Evolutionary conservation across 2,113 vertebrate species (phyloP), one percentile per base, ranked within the genome.

Genomic region (Cardinalis cardinalis): DNA sequence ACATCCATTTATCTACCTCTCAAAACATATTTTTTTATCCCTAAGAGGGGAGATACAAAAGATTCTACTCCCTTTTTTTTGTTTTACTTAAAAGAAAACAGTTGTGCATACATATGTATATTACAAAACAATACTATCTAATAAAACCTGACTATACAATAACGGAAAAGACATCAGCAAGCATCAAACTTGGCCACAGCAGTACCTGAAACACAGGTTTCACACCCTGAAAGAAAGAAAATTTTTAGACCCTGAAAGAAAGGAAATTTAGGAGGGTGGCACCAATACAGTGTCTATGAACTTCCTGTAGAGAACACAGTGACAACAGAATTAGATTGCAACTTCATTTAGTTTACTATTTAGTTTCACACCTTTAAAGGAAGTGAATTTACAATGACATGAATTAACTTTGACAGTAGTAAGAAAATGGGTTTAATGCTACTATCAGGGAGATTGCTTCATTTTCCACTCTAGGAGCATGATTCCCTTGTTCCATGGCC

Each of bases 331-430:
- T 86, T 87, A 49, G 25, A 74, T 10, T 56, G 31, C 4, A 68
- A 32, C 41, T 68, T 74, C 15, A 44, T 52, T 52, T 71, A 56
- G 44, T 90, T 81, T 78, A 92, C 43, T 87, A 5, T 77, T 88
- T 78, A 21, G 19, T 71, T 87, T 92, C 52, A 74, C 80, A 88
- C 44, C 40, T 92, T 88, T 74, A 71, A 84, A 68, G 25, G 18
- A 90, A 74, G 12, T 34, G 25, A 78, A 84, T 87, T 71, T 93
- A 66, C 25, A 68, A 23, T 0, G 0, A 81, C 40, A 36, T 87
- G 65, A 92, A 88, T 86, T 74, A 93, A 20, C 18, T 88, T 32
- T 74, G 52, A 36, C 31, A 81, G 24, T 43, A 78, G 61, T 12
- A 84, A 28, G 15, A 90, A 86, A 88, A 88, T 24, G 25, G 26